Evolutionary conservation across 2,113 vertebrate species (phyloP), one percentile per base, ranked within the genome.

Genomic region (Phaetusa simplex): DNA sequence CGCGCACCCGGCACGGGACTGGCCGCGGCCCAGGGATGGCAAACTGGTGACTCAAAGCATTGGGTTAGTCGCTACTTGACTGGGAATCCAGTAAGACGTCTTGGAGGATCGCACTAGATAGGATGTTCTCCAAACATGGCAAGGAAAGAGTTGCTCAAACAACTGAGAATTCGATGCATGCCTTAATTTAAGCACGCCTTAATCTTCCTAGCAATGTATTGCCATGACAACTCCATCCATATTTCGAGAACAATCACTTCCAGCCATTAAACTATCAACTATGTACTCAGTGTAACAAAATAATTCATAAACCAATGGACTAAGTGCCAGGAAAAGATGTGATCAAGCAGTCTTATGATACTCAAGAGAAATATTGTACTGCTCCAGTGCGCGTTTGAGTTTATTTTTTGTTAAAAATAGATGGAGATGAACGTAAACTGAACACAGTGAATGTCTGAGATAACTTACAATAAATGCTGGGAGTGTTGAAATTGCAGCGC

Each of bases 121-220:
- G 40, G 95, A 90, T 83, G 71, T 95, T 97, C 95, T 96, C 95
- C 97, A 97, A 97, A 97, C 91, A 97, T 92, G 96, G 95, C 93
- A 95, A 95, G 80, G 86, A 89, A 92, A 96, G 69, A 95, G 73
- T 50, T 94, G 92, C 92, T 91, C 69, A 92, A 94, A 67, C 90
- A 89, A 76, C 90, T 6, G 77, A 89, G 96, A 91, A 95, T 94
- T 93, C 80, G 66, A 38, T 29, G 90, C 82, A 82, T 91, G 94
- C 82, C 82, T 96, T 93, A 86, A 94, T 84, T 96, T 94, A 90
- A 94, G 82, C 82, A 43, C 69, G 91, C 67, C 86, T 90, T 96
- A 90, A 94, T 95, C 96, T 82, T 86, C 82, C 77, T 77, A 65
- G 90, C 80, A 80, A 82, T 92, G 88, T 72, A 91, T 97, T 94